phyloP scores from a whole-genome alignment of 1,140 invertebrate genomes.

The Trichogramma pretiosum region DNA sequence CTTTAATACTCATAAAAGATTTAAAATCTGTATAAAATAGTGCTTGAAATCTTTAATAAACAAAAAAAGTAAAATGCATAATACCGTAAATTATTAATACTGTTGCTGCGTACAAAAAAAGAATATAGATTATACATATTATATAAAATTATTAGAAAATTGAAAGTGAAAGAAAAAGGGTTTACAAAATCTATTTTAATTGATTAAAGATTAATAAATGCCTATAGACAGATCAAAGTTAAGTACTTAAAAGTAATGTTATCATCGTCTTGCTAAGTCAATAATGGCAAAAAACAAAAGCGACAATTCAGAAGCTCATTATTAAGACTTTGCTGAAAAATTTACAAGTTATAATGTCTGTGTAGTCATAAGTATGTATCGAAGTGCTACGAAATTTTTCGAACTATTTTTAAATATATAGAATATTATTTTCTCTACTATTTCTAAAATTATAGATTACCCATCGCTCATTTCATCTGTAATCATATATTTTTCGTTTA shows the following conservation, averaged over 20 bases:
- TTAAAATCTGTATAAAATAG: slow-evolving; percentile 9
- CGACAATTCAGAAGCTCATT: neutral
- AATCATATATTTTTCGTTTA: too few species aligned
- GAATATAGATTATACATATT: neutral
- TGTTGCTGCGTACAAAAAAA: neutral
- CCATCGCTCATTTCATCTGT: slow-evolving; percentile 18
- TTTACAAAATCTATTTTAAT: neutral
- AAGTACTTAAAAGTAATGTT: slow-evolving; percentile 10
- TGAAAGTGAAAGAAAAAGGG: neutral
- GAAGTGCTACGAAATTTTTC: slow-evolving; percentile 11
- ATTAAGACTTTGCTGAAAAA: slow-evolving; percentile 5
- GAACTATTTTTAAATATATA: slow-evolving; percentile 24
- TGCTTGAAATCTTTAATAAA: slow-evolving; percentile 7
- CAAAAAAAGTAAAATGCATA: too few species aligned
- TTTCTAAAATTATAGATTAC: slow-evolving; percentile 30
- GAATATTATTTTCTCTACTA: slow-evolving; percentile 24
- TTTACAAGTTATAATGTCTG: slow-evolving; percentile 3
- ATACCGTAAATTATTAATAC: slow-evolving; percentile 1
- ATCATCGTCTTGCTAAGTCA: neutral
- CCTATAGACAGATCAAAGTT: neutral
- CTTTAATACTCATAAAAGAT: slow-evolving; percentile 14
- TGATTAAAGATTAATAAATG: slow-evolving; percentile 8
- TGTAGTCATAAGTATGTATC: slow-evolving; percentile 13
- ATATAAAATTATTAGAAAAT: slow-evolving; percentile 1
- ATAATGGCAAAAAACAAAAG: neutral